Conservation (phyloP, 2,888 invertebrate species). For the Fabriciana adippe region DNA sequence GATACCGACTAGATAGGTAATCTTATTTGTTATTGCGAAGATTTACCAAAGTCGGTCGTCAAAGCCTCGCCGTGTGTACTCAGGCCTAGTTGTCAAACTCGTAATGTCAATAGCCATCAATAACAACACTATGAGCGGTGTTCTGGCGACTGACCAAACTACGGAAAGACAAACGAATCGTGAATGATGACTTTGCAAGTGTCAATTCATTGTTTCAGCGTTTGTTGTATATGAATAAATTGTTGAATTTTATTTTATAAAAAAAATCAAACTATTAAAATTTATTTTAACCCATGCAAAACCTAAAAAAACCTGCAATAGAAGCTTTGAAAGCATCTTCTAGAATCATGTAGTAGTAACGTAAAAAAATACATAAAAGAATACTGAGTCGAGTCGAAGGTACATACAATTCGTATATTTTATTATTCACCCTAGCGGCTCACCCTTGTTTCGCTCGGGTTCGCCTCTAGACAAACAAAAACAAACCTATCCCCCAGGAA, state of each 20-base stretch:
- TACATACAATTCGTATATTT: no score
- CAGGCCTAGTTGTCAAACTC: constrained; percentile 43
- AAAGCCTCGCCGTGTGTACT: constrained; percentile 35
- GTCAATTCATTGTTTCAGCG: constrained; percentile 7
- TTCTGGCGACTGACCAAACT: constrained; percentile 46
- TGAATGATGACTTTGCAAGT: constrained; percentile 28
- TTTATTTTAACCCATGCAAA: no score
- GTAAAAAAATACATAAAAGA: no score
- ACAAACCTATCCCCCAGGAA: no score
- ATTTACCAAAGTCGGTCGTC: constrained; percentile 31
- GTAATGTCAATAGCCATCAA: constrained; percentile 48
- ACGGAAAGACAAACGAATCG: constrained; percentile 42
- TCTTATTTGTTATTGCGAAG: constrained; percentile 33
- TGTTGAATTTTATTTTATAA: background rate
- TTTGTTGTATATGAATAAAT: background rate
- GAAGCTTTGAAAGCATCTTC: no score
- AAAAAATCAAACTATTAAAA: no score
- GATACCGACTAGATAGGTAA: constrained; percentile 7
- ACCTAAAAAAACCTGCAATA: no score
- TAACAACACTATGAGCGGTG: constrained; percentile 45
- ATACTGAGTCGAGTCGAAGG: no score
- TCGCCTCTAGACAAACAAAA: no score
- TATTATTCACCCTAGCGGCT: no score
- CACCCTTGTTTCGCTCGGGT: no score
- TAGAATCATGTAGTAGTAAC: no score